Conservation (phyloP, 2,113 vertebrate species). For the Nothobranchius kuhntae region DNA sequence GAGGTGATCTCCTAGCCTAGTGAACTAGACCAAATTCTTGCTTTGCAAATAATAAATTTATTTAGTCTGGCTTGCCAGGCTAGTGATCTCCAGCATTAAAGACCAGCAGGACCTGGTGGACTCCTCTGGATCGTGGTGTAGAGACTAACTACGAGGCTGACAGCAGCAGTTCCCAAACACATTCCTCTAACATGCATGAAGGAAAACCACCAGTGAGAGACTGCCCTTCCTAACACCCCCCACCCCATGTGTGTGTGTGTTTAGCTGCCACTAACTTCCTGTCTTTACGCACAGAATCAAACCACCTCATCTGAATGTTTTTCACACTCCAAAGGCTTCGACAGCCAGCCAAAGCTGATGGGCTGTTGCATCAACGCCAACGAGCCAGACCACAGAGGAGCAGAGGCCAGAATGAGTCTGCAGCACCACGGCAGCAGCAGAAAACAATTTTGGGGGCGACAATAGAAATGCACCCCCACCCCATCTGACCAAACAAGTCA, state of each 20-base stretch:
- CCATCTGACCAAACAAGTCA: too few relatives aligned
- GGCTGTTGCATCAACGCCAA: not conserved
- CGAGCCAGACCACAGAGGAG: not conserved
- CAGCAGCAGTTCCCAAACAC: too few relatives aligned
- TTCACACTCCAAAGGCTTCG: constrained; percentile 4
- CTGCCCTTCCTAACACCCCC: not conserved
- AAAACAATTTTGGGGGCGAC: not conserved
- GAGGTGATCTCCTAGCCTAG: too few relatives aligned
- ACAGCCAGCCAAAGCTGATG: not conserved
- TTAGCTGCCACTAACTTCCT: constrained; percentile 24
- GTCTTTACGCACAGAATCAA: not conserved
- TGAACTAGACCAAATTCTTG: too few relatives aligned
- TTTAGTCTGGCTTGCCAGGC: too few relatives aligned
- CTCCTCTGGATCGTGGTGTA: too few relatives aligned
- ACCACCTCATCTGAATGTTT: constrained; percentile 6
- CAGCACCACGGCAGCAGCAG: not conserved
- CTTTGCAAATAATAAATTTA: too few relatives aligned
- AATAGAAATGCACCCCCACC: too few relatives aligned
- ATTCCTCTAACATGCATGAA: not conserved
- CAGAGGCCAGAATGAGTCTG: not conserved
- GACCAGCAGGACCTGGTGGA: too few relatives aligned
- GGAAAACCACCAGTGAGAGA: not conserved
- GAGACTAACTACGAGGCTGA: too few relatives aligned
- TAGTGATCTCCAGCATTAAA: too few relatives aligned
- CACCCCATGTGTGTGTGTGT: not conserved